Conservation (phyloP, 2,888 invertebrate genomes). For the Drosophila quinaria region DNA sequence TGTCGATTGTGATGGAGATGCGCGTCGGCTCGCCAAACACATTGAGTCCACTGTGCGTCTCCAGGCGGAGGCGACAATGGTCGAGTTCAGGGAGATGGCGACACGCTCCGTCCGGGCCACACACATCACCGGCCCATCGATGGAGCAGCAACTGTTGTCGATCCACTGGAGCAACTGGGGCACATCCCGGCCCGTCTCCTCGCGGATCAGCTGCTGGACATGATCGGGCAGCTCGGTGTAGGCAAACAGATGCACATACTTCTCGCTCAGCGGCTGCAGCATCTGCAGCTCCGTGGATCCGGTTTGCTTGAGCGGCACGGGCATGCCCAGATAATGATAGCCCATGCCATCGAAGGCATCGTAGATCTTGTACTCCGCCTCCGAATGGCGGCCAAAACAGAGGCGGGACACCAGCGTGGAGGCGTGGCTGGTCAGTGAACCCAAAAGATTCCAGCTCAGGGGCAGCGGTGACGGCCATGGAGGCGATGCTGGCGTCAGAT, state of each 20-base stretch:
- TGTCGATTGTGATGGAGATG: slow-evolving; percentile 6
- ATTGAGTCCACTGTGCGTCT: slow-evolving; percentile 24
- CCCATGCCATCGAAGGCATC: slow-evolving; percentile 2
- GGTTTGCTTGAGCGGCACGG: background rate
- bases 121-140: background rate
- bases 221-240: background rate
- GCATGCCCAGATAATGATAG: background rate
- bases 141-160: background rate
- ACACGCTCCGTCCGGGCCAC: background rate
- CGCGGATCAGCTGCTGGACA: background rate
- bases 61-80: background rate
- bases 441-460: background rate
- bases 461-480: no score
- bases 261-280: background rate
- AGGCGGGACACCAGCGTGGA: background rate
- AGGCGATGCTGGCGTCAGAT: no score
- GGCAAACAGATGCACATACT: background rate
- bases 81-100: background rate
- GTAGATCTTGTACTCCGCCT: background rate
- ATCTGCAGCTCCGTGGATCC: background rate
- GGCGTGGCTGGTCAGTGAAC: background rate
- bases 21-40: slow-evolving; percentile 30
- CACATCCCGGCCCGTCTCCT: background rate
- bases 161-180: background rate
- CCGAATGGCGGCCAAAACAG: background rate